These are phyloP conservation scores for Bufotes viridis DNA, from an alignment of 2,797 vertebrate species.

Conservation along the genomic window DNA sequence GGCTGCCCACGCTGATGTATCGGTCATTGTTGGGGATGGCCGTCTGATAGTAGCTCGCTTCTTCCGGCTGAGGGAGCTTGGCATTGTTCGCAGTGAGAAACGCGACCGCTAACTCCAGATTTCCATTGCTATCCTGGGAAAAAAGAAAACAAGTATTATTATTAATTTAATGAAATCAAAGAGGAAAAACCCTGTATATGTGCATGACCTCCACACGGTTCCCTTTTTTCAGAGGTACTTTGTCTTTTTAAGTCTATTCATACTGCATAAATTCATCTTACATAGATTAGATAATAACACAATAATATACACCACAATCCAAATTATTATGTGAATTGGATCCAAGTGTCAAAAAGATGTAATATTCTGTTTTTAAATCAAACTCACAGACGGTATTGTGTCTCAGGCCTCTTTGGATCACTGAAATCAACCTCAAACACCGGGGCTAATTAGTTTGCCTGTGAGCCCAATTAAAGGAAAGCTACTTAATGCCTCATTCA, in stretches of 20 bases:
- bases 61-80: conserved; percentile 92
- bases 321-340: no score
- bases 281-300: no score
- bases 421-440: no score
- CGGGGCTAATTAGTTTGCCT: no score
- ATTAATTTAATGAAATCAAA: not conserved
- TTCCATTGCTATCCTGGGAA: conserved; percentile 94
- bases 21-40: conserved; percentile 91
- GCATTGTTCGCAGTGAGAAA: conserved; percentile 95
- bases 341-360: no score
- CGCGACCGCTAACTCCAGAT: conserved; percentile 92
- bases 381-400: no score
- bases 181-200: not conserved
- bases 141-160: not conserved
- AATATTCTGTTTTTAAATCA: no score
- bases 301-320: no score
- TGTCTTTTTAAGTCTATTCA: not conserved
- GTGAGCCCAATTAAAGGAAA: no score
- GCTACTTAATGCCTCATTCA: no score
- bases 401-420: no score
- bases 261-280: no score
- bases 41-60: conserved; percentile 93
- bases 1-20: conserved; percentile 98
- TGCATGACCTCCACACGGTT: not conserved
- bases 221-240: conserved; percentile 17